phyloP scores from a whole-genome alignment of 2,113 vertebrate species.

The Ursus arctos region DNA sequence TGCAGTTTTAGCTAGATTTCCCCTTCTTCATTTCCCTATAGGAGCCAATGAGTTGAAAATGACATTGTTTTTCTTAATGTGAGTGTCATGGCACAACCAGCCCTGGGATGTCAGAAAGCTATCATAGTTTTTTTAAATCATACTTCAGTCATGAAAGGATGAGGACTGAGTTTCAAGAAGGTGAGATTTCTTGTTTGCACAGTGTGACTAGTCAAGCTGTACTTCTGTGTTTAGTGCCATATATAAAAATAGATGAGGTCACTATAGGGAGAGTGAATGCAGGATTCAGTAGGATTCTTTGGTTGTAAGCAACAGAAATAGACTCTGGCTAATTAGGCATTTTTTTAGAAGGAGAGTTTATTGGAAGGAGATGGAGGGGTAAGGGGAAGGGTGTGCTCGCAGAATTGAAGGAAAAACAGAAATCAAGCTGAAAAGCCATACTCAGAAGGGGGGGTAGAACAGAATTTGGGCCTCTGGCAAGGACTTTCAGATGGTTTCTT shows the following conservation, averaged over 20 bases:
- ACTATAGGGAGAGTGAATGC: neutral
- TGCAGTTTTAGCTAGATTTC: conserved; percentile 1
- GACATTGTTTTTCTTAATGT: neutral
- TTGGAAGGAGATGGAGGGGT: neutral
- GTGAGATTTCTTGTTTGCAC: neutral
- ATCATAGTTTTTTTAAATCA: neutral
- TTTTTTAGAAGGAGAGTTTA: neutral
- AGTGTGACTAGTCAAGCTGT: neutral
- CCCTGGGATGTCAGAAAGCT: neutral
- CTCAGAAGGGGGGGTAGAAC: neutral
- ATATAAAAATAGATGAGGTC: neutral
- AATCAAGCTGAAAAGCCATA: neutral
- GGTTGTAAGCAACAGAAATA: neutral
- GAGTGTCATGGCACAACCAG: neutral
- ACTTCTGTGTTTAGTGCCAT: neutral
- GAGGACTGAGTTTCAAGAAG: neutral
- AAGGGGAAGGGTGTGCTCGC: neutral
- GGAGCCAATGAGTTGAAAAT: conserved; percentile 29
- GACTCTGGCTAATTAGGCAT: neutral
- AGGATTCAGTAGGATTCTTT: neutral
- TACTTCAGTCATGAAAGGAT: neutral
- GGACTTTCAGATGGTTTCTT: neutral
- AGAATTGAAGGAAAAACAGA: neutral
- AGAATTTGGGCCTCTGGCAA: neutral
- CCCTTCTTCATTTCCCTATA: conserved; percentile 33